These are phyloP conservation scores for Addax nasomaculatus DNA, from an alignment of 2,113 vertebrate genomes.

Conservation along the genomic window DNA sequence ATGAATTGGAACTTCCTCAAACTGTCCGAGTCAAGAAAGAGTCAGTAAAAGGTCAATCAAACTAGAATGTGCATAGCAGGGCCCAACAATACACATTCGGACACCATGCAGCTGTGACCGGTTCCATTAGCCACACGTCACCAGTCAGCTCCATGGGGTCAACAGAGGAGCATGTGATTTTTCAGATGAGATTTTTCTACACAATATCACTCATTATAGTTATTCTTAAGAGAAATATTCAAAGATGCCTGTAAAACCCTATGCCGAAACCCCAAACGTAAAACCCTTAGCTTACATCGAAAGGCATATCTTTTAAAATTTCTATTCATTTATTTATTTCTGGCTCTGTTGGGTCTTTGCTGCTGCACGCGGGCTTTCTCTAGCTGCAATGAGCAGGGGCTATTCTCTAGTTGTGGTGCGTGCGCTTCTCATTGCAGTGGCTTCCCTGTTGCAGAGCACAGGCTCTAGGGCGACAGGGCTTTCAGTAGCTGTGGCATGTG, in stretches of 20 bases:
- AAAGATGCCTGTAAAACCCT: not conserved
- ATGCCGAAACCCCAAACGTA: not conserved
- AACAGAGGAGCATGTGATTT: not conserved
- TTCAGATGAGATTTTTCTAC: not conserved
- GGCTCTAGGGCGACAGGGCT: not conserved
- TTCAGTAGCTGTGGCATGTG: fast-evolving
- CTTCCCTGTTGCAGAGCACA: not conserved
- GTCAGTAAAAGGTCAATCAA: not conserved
- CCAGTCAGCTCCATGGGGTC: not conserved
- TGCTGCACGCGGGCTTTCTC: not conserved
- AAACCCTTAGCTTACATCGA: not conserved
- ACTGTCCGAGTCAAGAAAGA: not conserved
- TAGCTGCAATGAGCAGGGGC: not conserved
- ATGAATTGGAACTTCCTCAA: not conserved
- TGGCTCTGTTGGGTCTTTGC: not conserved
- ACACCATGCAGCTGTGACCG: too few relatives aligned
- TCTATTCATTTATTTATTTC: not conserved
- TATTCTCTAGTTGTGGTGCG: not conserved
- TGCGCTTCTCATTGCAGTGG: not conserved
- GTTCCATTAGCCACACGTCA: not conserved
- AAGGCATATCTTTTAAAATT: not conserved
- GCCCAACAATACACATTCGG: not conserved
- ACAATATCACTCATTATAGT: not conserved
- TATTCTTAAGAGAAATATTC: not conserved
- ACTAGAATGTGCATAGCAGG: not conserved